phyloP scores from a whole-genome alignment of 2,113 vertebrate genomes.

The Zeus faber region DNA sequence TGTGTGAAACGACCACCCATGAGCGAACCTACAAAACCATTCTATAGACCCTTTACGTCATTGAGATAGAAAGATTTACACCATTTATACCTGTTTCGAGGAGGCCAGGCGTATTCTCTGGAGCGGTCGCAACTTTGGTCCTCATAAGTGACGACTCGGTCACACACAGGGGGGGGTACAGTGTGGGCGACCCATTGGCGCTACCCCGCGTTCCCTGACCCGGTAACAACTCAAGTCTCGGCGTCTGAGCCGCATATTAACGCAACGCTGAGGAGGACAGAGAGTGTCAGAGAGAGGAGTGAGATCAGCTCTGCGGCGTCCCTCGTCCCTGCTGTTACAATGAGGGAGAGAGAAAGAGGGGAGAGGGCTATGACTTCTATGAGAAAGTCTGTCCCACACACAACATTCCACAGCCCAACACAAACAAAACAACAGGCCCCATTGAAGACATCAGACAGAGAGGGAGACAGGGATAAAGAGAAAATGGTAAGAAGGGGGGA shows the following conservation, averaged over 20 bases:
- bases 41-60: no score
- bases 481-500: not conserved
- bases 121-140: slow-evolving; percentile 45
- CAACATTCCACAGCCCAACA: slow-evolving; percentile 65
- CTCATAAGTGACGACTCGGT: slow-evolving; percentile 54
- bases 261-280: not conserved
- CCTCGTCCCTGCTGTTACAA: no score
- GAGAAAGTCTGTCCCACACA: slow-evolving; percentile 59
- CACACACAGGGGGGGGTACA: slow-evolving; percentile 9
- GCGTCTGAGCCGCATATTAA: not conserved
- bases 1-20: no score
- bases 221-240: slow-evolving; percentile 15
- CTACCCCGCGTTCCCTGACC: slow-evolving; percentile 28
- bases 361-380: slow-evolving; percentile 30
- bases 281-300: not conserved
- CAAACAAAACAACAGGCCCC: slow-evolving; percentile 45
- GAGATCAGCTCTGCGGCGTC: no score
- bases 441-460: slow-evolving; percentile 36
- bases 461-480: not conserved
- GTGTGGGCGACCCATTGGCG: not conserved
- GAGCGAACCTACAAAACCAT: no score
- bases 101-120: slow-evolving; percentile 36
- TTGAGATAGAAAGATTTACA: no score
- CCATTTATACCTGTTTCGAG: slow-evolving; percentile 65
- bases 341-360: not conserved